phyloP scores from a whole-genome alignment of 2,797 vertebrate species.

The Craterocephalus amniculus region DNA sequence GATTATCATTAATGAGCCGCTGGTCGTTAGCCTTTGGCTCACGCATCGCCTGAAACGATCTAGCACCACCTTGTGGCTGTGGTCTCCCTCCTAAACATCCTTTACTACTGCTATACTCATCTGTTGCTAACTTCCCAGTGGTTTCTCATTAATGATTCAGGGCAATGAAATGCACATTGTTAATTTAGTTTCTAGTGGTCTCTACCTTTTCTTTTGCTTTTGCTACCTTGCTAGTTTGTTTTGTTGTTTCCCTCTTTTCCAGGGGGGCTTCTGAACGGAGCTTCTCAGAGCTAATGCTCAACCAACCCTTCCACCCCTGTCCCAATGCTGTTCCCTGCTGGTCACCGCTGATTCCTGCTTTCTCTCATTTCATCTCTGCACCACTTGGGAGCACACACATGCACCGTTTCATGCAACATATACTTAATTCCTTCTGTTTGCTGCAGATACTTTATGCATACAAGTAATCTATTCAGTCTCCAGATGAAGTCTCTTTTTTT shows the following conservation, averaged over 20 bases:
- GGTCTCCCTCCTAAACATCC: slow-evolving; percentile 13
- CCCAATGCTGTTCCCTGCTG: slow-evolving; percentile 90
- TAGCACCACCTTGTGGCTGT: slow-evolving; percentile 70
- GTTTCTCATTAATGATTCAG: slow-evolving; percentile 51
- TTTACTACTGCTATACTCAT: slow-evolving; percentile 21
- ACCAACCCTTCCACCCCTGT: slow-evolving; percentile 87
- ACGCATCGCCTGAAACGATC: slow-evolving; percentile 41
- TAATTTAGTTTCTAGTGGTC: slow-evolving; percentile 60
- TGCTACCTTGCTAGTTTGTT: slow-evolving; percentile 75
- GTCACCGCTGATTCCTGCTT: slow-evolving; percentile 90
- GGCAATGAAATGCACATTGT: slow-evolving; percentile 39
- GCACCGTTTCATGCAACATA: slow-evolving; percentile 42
- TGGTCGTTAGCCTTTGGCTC: slow-evolving; percentile 33
- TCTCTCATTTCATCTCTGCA: slow-evolving; percentile 94
- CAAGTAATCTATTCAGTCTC: slow-evolving; percentile 17
- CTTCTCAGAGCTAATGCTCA: slow-evolving; percentile 71
- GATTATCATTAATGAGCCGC: slow-evolving; percentile 48
- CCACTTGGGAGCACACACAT: slow-evolving; percentile 67
- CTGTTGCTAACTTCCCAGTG: slow-evolving; percentile 31
- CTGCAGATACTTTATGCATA: slow-evolving; percentile 37
- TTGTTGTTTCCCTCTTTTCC: slow-evolving; percentile 86
- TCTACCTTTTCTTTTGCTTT: slow-evolving; percentile 62
- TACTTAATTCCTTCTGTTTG: slow-evolving; percentile 27
- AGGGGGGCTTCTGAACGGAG: slow-evolving; percentile 90
- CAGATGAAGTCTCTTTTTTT: slow-evolving; percentile 3